Base-by-base conservation (phyloP, 2,113 vertebrate genomes). In the Pteropus alecto region DNA sequence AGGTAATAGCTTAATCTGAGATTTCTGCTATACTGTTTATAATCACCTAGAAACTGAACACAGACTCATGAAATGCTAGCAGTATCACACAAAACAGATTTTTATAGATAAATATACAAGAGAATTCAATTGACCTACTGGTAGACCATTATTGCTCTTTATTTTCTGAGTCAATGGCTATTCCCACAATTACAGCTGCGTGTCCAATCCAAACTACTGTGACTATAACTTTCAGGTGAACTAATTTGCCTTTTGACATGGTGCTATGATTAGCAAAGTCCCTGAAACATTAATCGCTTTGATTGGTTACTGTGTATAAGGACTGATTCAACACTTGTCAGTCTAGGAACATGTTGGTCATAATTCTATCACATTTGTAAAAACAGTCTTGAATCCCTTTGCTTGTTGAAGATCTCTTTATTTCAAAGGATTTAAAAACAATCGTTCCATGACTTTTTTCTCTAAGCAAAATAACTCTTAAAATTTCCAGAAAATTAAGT, bases 181-280 rank as follows among this genome's bases (percentile, higher is more conserved):
- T 65, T 77, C 8, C 70, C 76, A 74, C 21, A 83, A 90, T 74
- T 8, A 74, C 19, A 84, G n/a, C 28, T 78, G 12, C 6, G 74
- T 54, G 56, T 90, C 60, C 14, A 43, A 2, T 63, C 13, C 54
- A 88, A 94, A 54, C 46, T 87, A 46, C 18, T 82, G 30, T 87
- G 38, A 81, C 38, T 26, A 30, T 54, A 90, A 70, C 41, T 78
- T 82, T 93, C 58, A 22, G 14, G 18, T 63, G 63, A 96, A 83
- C 43, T 68, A 79, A 74, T 93, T 90, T 86, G 71, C 10, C 41
- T 88, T 97, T 94, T 94, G 92, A 90, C 51, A 87, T 61, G 46
- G 43, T 96, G 33, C 26, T 54, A 28, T 46, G 22, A 83, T 96
- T 87, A 77, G 56, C 63, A 67, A 90, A 87, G 41, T 94, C 43